Evolutionary conservation across 2,797 vertebrate genomes (phyloP).

Genomic region (Limnodromus scolopaceus): DNA sequence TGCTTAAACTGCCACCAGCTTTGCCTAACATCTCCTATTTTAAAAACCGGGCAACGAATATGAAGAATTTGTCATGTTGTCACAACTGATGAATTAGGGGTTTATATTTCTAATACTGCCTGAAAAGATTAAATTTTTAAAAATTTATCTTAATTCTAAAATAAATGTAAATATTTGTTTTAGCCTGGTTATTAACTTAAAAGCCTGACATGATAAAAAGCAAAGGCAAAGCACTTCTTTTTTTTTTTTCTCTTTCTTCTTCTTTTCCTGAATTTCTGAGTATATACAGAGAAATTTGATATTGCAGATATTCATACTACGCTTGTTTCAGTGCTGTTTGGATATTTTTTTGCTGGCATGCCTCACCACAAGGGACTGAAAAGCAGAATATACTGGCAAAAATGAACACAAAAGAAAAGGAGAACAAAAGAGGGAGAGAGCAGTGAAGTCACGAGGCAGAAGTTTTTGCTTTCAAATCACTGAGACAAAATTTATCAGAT

Average conservation of each 20-base stretch:
- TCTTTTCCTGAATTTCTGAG: not conserved
- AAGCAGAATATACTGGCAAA: not conserved
- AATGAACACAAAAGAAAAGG: not conserved
- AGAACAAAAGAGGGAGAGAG: not conserved
- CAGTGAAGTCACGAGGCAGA: not conserved
- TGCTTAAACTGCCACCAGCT: not conserved
- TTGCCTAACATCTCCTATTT: not conserved
- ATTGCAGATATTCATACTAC: not conserved
- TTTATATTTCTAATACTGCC: not conserved
- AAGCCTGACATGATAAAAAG: not conserved
- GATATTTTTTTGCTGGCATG: not conserved
- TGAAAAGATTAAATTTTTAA: not conserved
- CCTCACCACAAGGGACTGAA: not conserved
- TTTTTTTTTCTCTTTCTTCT: not conserved
- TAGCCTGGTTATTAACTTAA: not conserved
- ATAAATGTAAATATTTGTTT: not conserved
- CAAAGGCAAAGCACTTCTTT: not conserved
- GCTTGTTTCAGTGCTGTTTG: not conserved
- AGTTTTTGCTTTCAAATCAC: not conserved
- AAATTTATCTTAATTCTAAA: not conserved
- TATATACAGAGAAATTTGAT: not conserved
- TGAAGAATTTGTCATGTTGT: not conserved
- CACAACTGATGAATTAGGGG: not conserved
- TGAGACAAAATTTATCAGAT: not conserved
- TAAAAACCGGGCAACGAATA: not conserved